phyloP scores from a whole-genome alignment of 2,113 vertebrate species.

The Lamprotornis superbus region DNA sequence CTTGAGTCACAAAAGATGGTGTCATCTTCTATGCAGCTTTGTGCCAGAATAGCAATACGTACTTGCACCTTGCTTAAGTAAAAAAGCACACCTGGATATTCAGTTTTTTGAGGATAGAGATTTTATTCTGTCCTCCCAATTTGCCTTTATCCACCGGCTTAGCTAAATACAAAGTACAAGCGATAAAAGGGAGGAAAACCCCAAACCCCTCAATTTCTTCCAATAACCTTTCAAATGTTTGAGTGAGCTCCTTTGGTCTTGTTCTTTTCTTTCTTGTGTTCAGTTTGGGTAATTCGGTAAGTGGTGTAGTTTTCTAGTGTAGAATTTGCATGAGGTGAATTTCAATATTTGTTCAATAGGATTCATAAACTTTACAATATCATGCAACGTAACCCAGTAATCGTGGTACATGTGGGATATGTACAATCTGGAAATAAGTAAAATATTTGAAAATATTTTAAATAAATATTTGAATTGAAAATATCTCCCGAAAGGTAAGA shows the following conservation, averaged over 20 bases:
- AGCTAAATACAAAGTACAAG: background rate
- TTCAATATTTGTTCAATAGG: background rate
- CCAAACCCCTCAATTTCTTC: background rate
- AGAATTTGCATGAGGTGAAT: background rate
- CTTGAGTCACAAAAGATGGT: background rate
- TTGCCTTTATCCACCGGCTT: background rate
- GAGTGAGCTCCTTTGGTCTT: background rate
- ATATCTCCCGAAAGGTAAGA: background rate
- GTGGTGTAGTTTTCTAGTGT: background rate
- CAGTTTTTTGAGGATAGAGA: background rate
- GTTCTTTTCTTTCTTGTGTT: background rate
- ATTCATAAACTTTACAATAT: background rate
- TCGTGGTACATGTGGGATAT: background rate
- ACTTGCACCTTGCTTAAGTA: background rate
- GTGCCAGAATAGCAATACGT: background rate
- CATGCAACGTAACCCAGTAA: background rate
- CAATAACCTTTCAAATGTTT: background rate
- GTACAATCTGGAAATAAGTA: background rate
- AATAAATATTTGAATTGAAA: background rate
- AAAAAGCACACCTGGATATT: background rate
- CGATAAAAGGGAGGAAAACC: background rate
- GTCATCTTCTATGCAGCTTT: background rate
- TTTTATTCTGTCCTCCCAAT: background rate
- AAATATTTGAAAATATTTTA: background rate
- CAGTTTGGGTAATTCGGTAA: background rate